These are phyloP conservation scores for Portunus trituberculatus DNA, from an alignment of 1,140 invertebrate species.

Conservation along the genomic window DNA sequence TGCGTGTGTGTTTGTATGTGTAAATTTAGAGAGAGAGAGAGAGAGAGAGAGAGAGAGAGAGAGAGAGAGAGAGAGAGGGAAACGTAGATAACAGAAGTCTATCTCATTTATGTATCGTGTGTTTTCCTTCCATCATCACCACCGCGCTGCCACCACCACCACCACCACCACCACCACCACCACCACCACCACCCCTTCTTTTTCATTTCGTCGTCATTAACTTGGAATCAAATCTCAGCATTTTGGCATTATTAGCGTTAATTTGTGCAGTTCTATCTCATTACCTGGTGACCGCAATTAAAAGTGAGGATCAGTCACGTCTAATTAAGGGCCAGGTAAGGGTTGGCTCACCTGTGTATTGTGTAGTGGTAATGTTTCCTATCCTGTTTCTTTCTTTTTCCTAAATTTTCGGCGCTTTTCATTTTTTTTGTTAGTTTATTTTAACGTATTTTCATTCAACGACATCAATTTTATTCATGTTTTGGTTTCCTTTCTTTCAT, in stretches of 20 bases:
- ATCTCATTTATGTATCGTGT: too few species aligned
- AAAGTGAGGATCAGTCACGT: not conserved
- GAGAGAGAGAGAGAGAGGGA: too few species aligned
- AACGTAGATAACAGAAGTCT: too few species aligned
- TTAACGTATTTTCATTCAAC: not conserved
- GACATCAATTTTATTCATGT: not conserved
- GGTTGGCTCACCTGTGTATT: not conserved
- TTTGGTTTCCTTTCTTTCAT: not conserved
- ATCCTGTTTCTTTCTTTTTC: not conserved
- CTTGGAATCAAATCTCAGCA: too few species aligned
- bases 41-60: slow-evolving; percentile 27
- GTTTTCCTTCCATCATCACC: too few species aligned
- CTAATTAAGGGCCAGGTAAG: not conserved
- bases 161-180: too few species aligned
- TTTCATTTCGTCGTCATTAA: too few species aligned
- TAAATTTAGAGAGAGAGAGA: too few species aligned
- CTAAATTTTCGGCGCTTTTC: not conserved
- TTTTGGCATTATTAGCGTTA: not conserved
- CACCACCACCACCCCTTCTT: not conserved
- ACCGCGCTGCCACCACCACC: too few species aligned
- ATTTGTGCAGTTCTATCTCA: not conserved
- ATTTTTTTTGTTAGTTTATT: not conserved
- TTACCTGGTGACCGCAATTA: not conserved
- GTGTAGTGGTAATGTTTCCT: not conserved
- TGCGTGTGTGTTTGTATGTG: too few species aligned